Evolutionary conservation across 2,797 vertebrate genomes (phyloP), one percentile per base, ranked within the genome.

Genomic region (Centroberyx gerrardi): DNA sequence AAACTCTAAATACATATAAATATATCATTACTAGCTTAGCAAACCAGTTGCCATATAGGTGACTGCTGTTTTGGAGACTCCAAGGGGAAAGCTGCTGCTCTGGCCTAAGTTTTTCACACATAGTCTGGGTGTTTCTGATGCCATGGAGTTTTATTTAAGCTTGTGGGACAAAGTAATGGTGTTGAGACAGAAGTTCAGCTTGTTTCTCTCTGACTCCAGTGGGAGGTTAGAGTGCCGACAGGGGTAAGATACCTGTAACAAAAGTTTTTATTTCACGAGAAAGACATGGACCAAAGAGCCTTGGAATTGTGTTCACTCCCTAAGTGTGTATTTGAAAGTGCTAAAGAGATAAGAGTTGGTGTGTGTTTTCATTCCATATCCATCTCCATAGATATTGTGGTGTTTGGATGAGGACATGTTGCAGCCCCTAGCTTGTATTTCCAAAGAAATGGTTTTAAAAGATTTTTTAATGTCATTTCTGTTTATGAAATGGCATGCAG

Each of bases 61-160:
- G 15, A 22, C 7, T 28, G 31, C 36, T 10, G 29, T 18, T 49
- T 51, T 36, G 27, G 46, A 64, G 53, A 42, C 18, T 53, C 38
- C 38, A 48, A 15, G 17, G 48, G n/a, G 18, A 46, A 22, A 22
- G 36, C 40, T 27, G 49, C 48, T 44, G 48, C 59, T 42, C 38
- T 56, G 33, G 10, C 42, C 48, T 29, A 53, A 73, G 17, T 15
- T 40, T 44, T 33, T 59, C 3, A 40, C 14, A 38, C 38, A n/a
- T 15, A 48, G 61, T 62, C 40, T 42, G 48, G 63, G 53, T 59
- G 17, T 59, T 18, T 58, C 22, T 29, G 68, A 60, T 46, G n/a
- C 42, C 67, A 18, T 46, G 29, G 51, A 48, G 53, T 69, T 62
- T 79, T 68, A 72, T 68, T 69, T 33, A 68, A 68, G 60, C 33